phyloP scores from a whole-genome alignment of 1,140 invertebrate species.

The Meloidogyne chitwoodi region DNA sequence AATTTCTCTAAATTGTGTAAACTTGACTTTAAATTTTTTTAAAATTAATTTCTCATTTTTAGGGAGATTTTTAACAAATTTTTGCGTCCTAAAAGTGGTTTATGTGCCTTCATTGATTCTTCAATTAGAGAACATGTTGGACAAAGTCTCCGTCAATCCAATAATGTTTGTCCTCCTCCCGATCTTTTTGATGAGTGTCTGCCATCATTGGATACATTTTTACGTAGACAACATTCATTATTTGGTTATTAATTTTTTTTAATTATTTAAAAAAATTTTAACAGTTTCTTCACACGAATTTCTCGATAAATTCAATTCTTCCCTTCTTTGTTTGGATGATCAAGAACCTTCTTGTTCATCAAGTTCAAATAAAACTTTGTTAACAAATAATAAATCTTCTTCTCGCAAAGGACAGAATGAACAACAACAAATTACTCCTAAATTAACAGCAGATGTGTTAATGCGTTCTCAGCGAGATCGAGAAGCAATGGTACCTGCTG shows the following conservation, averaged over 20 bases:
- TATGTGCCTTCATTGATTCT: conserved; percentile 25
- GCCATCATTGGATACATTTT: conserved; percentile 25
- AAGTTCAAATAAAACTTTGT: not conserved
- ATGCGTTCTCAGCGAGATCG: conserved; percentile 35
- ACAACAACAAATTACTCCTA: not conserved
- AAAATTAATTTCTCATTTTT: not conserved
- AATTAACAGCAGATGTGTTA: conserved; percentile 21
- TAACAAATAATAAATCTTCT: not conserved
- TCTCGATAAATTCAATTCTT: conserved; percentile 36
- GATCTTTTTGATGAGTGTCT: conserved; percentile 21
- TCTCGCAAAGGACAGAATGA: conserved; percentile 13
- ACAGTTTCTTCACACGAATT: conserved; percentile 31
- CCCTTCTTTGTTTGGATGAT: not conserved
- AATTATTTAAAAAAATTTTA: too few relatives aligned
- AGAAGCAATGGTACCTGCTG: conserved; percentile 19
- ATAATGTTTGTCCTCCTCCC: not conserved
- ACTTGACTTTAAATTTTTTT: too few relatives aligned
- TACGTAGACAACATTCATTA: conserved; percentile 29
- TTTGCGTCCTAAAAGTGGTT: conserved; percentile 11
- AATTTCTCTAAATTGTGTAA: too few relatives aligned
- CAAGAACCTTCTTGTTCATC: conserved; percentile 3
- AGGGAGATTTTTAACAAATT: conserved; percentile 28
- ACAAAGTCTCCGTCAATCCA: not conserved
- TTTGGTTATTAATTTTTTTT: conserved; percentile 9
- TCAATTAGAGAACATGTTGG: conserved; percentile 18